These are phyloP conservation scores for Pherbina coryleti DNA, from an alignment of 2,888 invertebrate genomes.

Conservation along the genomic window DNA sequence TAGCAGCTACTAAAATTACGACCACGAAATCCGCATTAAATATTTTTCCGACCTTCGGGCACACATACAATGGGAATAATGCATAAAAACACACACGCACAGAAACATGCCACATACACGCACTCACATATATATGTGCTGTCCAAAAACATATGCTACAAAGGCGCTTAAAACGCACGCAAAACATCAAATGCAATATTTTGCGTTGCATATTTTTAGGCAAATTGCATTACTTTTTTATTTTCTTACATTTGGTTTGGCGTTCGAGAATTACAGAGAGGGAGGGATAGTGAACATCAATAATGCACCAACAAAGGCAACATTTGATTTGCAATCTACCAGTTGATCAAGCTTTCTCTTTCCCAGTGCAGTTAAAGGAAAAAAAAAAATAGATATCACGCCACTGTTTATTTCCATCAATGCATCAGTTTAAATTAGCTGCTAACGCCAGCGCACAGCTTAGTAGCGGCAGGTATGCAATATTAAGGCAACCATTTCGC, in stretches of 20 bases:
- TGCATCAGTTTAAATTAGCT: no score
- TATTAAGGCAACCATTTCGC: background rate
- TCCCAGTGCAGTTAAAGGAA: no score
- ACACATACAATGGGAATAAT: background rate
- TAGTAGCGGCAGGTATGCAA: no score
- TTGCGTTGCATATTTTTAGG: slow-evolving; percentile 26
- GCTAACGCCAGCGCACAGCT: no score
- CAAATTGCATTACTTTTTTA: slow-evolving; percentile 29
- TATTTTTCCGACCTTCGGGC: slow-evolving; percentile 12
- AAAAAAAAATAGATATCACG: no score
- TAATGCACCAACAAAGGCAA: no score
- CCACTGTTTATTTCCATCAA: no score
- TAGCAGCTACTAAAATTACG: slow-evolving; percentile 8
- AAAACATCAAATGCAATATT: slow-evolving; percentile 9
- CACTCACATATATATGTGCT: background rate
- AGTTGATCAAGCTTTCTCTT: no score
- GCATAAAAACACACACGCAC: slow-evolving; percentile 11
- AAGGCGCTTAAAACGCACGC: background rate
- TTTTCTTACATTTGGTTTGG: background rate
- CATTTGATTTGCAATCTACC: no score
- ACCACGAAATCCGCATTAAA: slow-evolving; percentile 32
- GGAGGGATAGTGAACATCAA: no score
- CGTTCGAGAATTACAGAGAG: no score
- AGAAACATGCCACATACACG: background rate
- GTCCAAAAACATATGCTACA: background rate